Evolutionary conservation across 1,140 invertebrate genomes (phyloP).

Genomic region (Theocolax elegans): DNA sequence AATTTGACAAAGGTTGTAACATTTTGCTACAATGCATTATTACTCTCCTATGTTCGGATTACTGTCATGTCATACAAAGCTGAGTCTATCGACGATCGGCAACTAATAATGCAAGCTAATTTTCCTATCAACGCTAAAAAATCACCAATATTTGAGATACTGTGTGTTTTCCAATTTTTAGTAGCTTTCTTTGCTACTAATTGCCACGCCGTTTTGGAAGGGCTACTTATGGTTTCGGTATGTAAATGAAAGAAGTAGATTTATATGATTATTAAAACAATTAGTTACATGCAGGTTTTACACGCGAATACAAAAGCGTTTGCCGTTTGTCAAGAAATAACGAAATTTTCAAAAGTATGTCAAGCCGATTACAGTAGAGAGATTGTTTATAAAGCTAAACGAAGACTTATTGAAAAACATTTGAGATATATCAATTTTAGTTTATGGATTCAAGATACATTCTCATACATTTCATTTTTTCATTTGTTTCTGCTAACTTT

Average conservation of each 20-base stretch:
- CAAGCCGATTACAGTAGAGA: neutral
- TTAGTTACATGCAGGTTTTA: constrained; percentile 5
- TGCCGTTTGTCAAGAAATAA: constrained; percentile 17
- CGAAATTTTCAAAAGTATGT: constrained; percentile 5
- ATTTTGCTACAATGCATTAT: neutral
- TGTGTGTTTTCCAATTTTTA: neutral
- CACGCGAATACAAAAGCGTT: constrained; percentile 20
- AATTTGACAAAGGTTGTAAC: neutral
- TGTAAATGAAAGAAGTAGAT: neutral
- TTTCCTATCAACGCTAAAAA: constrained; percentile 17
- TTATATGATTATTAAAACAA: neutral
- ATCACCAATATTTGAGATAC: constrained; percentile 18
- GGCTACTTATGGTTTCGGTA: constrained; percentile 12
- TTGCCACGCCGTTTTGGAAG: constrained; percentile 6
- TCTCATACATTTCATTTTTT: constrained; percentile 11
- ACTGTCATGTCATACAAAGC: neutral
- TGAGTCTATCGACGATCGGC: neutral
- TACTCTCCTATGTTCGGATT: neutral
- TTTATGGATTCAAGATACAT: constrained; percentile 8
- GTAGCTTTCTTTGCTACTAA: neutral
- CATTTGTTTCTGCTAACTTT: constrained; percentile 24
- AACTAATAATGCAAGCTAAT: constrained; percentile 6
- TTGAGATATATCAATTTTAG: neutral
- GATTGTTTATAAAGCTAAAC: neutral
- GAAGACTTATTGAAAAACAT: constrained; percentile 11